Percentiles rank a stretch among this genome's conserved stretches.
Conservation (phyloP, 2,888 invertebrate species). For the Diplazon laetatorius region DNA sequence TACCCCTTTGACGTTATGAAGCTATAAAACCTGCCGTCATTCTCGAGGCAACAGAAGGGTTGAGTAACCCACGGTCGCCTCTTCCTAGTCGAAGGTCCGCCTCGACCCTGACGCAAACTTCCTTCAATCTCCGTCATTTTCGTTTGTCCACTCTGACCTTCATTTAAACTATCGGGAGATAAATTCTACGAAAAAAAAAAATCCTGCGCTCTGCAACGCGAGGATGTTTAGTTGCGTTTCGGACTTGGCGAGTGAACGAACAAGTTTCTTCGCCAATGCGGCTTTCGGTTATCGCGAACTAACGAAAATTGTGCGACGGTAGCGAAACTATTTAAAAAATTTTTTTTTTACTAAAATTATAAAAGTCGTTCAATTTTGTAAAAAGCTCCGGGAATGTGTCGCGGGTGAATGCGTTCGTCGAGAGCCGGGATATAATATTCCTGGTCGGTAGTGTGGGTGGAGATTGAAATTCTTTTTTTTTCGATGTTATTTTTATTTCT, state of each 20-base stretch:
- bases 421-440: constrained; percentile 31
- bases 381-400: neutral
- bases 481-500: too few species aligned
- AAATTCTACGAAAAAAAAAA: constrained; percentile 33
- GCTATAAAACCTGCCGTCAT: constrained; percentile 73
- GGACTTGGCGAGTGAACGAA: constrained; percentile 13
- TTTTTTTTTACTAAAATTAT: constrained; percentile 40
- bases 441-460: constrained; percentile 36
- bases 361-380: constrained; percentile 46
- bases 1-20: constrained; percentile 72
- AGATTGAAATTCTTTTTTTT: constrained; percentile 26
- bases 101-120: constrained; percentile 59
- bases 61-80: constrained; percentile 52
- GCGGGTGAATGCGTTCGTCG: neutral
- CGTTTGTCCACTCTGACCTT: constrained; percentile 48
- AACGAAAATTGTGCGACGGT: neutral
- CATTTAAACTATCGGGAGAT: constrained; percentile 41
- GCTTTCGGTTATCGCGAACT: too few species aligned
- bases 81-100: constrained; percentile 21
- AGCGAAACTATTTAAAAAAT: neutral
- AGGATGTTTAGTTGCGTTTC: constrained; percentile 8
- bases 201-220: neutral
- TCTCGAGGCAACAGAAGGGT: constrained; percentile 69
- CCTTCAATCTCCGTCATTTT: constrained; percentile 58
- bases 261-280: constrained; percentile 10